Conservation (phyloP, 30 jellyfish, hydroid and myxozoan genomes). For the Aurelia sp. region DNA sequence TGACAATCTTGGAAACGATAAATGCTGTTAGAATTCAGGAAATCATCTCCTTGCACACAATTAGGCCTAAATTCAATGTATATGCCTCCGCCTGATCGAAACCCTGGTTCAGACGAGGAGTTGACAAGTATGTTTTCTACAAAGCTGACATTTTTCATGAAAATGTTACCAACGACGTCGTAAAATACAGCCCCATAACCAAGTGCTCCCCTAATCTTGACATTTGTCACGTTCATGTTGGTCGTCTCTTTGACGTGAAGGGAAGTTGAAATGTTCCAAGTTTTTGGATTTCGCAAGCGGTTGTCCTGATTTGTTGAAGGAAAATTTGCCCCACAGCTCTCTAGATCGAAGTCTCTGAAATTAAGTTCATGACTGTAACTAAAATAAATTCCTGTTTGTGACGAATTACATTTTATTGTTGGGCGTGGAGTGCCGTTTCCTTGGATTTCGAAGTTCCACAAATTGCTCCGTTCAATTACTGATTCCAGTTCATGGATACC, state of each 20-base stretch:
- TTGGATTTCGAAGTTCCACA: conserved; percentile 19
- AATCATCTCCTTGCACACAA: not conserved
- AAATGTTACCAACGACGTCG: conserved; percentile 51
- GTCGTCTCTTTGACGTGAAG: conserved; percentile 26
- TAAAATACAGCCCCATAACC: conserved; percentile 70
- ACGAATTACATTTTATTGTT: conserved; percentile 21
- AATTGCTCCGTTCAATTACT: not conserved
- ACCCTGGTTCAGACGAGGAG: not conserved
- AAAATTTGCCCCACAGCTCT: conserved; percentile 52
- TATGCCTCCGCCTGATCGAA: conserved; percentile 78
- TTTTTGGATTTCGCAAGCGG: not conserved
- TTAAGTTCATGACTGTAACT: conserved; percentile 18
- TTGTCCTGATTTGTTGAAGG: conserved; percentile 37
- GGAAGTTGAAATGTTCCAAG: conserved; percentile 63
- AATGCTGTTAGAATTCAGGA: conserved; percentile 6
- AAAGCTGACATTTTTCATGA: conserved; percentile 17
- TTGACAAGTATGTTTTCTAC: conserved; percentile 12
- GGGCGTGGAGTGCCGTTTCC: conserved; percentile 3
- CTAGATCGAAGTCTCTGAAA: conserved; percentile 8
- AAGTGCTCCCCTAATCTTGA: conserved; percentile 5
- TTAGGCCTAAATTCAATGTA: conserved; percentile 70
- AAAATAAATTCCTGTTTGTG: conserved; percentile 59
- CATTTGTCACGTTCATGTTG: conserved; percentile 21
- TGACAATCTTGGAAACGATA: not conserved
- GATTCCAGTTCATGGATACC: conserved; percentile 38